A percentile compares a stretch with the other conserved stretches of the same genome.
Conservation (phyloP, 1,140 invertebrate species). For the Arion vulgaris region DNA sequence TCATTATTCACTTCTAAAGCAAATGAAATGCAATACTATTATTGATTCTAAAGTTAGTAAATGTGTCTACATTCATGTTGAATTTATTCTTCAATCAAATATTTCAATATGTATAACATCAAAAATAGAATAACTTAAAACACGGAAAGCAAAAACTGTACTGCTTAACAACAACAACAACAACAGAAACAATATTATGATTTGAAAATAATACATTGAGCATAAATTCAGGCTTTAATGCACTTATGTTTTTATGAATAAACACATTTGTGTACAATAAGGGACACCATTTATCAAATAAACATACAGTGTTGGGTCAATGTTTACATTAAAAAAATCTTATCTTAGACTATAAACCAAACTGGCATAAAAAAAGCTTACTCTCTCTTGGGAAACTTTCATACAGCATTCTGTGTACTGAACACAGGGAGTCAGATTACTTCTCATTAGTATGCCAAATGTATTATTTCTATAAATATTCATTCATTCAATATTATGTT, state of each 20-base stretch:
- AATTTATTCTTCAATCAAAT: not conserved
- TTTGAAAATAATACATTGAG: not conserved
- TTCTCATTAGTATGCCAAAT: not conserved
- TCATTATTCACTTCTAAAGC: no score
- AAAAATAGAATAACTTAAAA: not conserved
- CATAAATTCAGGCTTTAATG: slow-evolving; percentile 6
- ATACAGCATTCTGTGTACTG: not conserved
- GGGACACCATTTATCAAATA: not conserved
- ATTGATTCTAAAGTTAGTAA: no score
- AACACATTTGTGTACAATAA: not conserved
- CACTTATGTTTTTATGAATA: not conserved
- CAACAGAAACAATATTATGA: not conserved
- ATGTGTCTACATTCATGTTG: not conserved
- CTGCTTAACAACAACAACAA: not conserved
- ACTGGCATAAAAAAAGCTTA: not conserved
- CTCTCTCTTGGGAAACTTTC: not conserved
- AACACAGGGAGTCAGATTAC: not conserved
- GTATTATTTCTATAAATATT: no score
- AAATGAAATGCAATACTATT: no score
- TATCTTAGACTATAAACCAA: not conserved
- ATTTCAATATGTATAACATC: not conserved
- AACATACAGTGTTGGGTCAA: not conserved
- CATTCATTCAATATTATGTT: no score
- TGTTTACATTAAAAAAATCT: not conserved
- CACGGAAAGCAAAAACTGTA: not conserved